Percentiles rank a stretch among this genome's conserved stretches.
Evolutionary conservation across 1,140 invertebrate species (phyloP).

Genomic region (Gryllus bimaculatus): DNA sequence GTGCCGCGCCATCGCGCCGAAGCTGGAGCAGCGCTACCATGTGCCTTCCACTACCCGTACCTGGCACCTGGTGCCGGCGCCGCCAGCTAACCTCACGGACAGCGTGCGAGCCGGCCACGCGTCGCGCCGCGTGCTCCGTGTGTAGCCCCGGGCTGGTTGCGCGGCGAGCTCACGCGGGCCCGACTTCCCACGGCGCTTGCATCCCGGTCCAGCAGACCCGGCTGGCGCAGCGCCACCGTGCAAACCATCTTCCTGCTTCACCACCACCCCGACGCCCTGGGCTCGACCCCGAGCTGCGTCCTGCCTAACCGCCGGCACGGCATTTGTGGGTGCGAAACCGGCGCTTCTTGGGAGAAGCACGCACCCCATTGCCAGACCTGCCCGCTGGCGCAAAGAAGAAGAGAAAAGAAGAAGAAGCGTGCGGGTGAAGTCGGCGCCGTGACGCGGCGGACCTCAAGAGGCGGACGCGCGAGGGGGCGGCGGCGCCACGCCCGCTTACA

Average conservation of each 20-base stretch:
- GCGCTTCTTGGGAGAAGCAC: slow-evolving; percentile 79
- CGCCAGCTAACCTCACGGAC: slow-evolving; percentile 54
- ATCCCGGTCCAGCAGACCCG: slow-evolving; percentile 49
- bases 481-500: slow-evolving; percentile 39
- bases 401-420: background rate
- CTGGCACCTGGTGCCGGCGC: slow-evolving; percentile 38
- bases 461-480: background rate
- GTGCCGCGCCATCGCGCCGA: slow-evolving; percentile 61
- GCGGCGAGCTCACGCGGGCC: slow-evolving; percentile 64
- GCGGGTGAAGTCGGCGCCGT: background rate
- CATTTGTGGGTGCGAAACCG: slow-evolving; percentile 77
- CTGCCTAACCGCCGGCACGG: slow-evolving; percentile 76
- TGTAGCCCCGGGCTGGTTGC: slow-evolving; percentile 62
- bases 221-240: slow-evolving; percentile 42
- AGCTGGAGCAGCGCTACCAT: slow-evolving; percentile 67
- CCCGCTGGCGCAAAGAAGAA: slow-evolving; percentile 17
- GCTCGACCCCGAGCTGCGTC: slow-evolving; percentile 70
- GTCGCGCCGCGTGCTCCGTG: slow-evolving; percentile 56
- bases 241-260: slow-evolving; percentile 61
- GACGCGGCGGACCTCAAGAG: slow-evolving; percentile 14
- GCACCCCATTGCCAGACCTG: slow-evolving; percentile 76
- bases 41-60: slow-evolving; percentile 47
- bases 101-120: slow-evolving; percentile 65
- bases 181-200: slow-evolving; percentile 57
- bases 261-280: slow-evolving; percentile 51